Conservation (phyloP, 1,140 invertebrate species). For the Rhopalosiphum padi region DNA sequence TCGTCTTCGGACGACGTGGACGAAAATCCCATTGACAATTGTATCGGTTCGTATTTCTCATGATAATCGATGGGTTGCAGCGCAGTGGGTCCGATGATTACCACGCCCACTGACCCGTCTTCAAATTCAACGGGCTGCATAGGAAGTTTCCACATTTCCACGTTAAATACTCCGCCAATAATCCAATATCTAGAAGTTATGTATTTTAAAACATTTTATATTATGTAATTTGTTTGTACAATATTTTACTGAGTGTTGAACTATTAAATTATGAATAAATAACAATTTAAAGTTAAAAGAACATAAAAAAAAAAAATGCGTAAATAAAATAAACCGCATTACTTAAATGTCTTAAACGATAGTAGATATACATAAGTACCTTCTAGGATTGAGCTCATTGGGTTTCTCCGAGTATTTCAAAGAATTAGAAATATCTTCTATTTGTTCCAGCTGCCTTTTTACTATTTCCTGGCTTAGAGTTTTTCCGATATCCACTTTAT, state of each 20-base stretch:
- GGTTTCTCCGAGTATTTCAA: conserved; percentile 63
- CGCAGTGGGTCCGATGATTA: conserved; percentile 48
- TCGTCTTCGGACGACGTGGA: conserved; percentile 57
- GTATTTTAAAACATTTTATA: neutral
- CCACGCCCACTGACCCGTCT: conserved; percentile 59
- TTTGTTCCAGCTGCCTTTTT: conserved; percentile 63
- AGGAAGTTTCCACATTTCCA: conserved; percentile 73
- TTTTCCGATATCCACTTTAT: conserved; percentile 61
- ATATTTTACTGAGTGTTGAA: neutral
- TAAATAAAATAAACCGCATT: neutral
- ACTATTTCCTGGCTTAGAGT: conserved; percentile 59
- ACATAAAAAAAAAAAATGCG: neutral
- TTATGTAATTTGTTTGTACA: neutral
- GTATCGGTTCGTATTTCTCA: conserved; percentile 59
- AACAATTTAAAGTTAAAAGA: neutral
- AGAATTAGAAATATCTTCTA: conserved; percentile 62
- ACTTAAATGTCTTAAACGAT: neutral
- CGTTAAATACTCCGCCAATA: conserved; percentile 71
- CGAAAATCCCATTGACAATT: conserved; percentile 8
- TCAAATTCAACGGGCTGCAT: conserved; percentile 68
- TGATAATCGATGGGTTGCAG: conserved; percentile 58
- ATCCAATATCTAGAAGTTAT: conserved; percentile 65
- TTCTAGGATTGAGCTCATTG: conserved; percentile 73
- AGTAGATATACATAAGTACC: conserved; percentile 59
- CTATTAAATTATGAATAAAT: neutral